Evolutionary conservation across 2,797 vertebrate species (phyloP), one percentile per base, ranked within the genome.

Genomic region (Danio choprae): DNA sequence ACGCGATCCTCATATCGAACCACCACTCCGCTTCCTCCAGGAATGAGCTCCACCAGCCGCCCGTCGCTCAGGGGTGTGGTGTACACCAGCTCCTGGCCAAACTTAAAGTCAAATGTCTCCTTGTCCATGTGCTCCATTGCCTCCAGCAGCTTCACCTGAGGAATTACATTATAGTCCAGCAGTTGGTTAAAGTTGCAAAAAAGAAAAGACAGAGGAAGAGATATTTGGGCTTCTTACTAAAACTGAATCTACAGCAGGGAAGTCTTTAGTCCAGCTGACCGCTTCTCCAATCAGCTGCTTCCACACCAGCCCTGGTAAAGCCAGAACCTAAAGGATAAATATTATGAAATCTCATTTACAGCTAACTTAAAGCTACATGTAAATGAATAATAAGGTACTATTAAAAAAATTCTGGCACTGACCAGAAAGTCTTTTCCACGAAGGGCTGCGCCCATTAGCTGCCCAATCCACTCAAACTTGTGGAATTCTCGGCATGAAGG

Each of bases 361-460:
- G 22, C 20, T 36, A 36, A 29, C 12, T 8, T 11, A 55, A 20
- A 18, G 9, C 5, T 4, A 51, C 29, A 29, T 50, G 15, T 36
- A 13, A 60, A 10, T 43, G 1, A 60, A 79, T n/a, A 4, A 1
- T 3, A 59, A 56, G n/a, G 9, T 16, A 2, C 4, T 11, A 11
- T 3, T 68, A 16, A 29, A 63, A 29, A 20, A 74, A 70, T 18
- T 65, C 55, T 11, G 51, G 6, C 20, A 88, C 94, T 93, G 85
- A 99, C 98, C 93, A 99, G 89, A 88, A 99, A 99, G 88, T 99
- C 98, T 87, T 98, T 98, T 74, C 98, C 97, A 83, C 97, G 90
- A 63, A 99, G 95, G 77, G 97, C 97, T 40, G 97, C 98, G 29
- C 98, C 98, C 98, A 99, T 99, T 73, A 99, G 94, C 89, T 98